Base-by-base conservation (phyloP, 2,888 invertebrate species). In the Eupithecia abbreviata region DNA sequence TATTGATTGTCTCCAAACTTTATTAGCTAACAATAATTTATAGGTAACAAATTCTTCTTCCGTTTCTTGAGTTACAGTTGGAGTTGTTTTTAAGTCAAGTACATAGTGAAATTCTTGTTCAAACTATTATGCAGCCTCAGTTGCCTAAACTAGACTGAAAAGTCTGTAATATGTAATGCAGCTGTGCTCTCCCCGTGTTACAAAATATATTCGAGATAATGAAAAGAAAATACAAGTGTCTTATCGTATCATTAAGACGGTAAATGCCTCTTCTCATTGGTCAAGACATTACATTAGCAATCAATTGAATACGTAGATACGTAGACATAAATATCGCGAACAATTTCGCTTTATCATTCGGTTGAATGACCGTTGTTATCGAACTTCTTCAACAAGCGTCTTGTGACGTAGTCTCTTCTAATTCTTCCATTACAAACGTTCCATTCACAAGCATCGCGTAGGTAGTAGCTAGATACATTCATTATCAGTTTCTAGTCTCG, bases 301-400 rank as follows among this genome's bases (percentile, higher is more conserved):
- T 85, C 82, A 82, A 83, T 80, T 81, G 12, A 68, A 45, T 66
- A 66, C 79, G 82, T 80, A 30, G 30, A 30, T 30, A 81, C 43
- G 70, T 76, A 74, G 69, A 83, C 80, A 81, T 82, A 84, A 84
- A 83, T 85, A 85, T 87, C 86, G 80, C 78, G 80, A 83, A 82
- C 78, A 82, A 84, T 85, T 86, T 81, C 79, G 81, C 84, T 82
- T 89, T 91, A 92, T 92, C 90, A 84, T 70, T 68, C 76, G 79
- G 93, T 90, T 93, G 91, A 89, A 84, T 87, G 91, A 88, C 91
- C 92, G 87, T 80, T 81, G 84, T 89, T 92, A 93, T 92, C 93
- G 79, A 84, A 86, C 85, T 85, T 87, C 89, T 91, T 90, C 88
- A 90, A 88, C 90, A 87, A 91, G 87, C 87, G 86, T 85, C 88